Evolutionary conservation across 2,888 invertebrate genomes (phyloP).

Genomic region (Apodemia zela): DNA sequence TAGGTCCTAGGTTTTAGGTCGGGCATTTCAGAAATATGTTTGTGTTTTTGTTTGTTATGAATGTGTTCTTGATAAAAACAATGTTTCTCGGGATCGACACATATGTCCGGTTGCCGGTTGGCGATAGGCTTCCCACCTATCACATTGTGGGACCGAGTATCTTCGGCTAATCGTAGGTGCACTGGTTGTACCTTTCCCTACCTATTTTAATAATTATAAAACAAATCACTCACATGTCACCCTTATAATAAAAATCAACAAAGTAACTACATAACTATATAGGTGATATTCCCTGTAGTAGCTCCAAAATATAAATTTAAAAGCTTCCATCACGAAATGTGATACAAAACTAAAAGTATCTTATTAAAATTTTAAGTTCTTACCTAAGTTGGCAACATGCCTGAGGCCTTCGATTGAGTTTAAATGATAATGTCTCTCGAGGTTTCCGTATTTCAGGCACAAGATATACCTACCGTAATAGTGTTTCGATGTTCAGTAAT

Average conservation of each 20-base stretch:
- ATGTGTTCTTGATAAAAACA: too few relatives aligned
- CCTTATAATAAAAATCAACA: background rate
- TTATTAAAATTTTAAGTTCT: slow-evolving; percentile 7
- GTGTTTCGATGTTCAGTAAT: background rate
- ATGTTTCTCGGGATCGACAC: too few relatives aligned
- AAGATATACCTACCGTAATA: background rate
- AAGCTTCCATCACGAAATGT: background rate
- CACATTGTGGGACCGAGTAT: too few relatives aligned
- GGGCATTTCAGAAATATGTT: too few relatives aligned
- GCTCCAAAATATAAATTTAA: background rate
- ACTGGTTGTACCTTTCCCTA: too few relatives aligned
- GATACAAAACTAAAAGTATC: background rate
- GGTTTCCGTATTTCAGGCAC: background rate
- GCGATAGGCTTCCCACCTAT: too few relatives aligned
- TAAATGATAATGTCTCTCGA: slow-evolving; percentile 6
- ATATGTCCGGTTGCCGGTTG: too few relatives aligned
- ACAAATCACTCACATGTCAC: background rate
- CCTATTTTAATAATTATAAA: too few relatives aligned
- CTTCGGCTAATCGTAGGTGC: too few relatives aligned
- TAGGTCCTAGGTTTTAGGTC: too few relatives aligned
- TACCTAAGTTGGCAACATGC: background rate
- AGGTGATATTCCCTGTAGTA: background rate
- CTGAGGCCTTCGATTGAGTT: background rate
- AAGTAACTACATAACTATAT: background rate
- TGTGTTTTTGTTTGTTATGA: too few relatives aligned